Percentiles rank a stretch among this genome's conserved stretches.
These are phyloP conservation scores for Adineta ricciae DNA, from an alignment of 2,888 invertebrate genomes.

Conservation along the genomic window DNA sequence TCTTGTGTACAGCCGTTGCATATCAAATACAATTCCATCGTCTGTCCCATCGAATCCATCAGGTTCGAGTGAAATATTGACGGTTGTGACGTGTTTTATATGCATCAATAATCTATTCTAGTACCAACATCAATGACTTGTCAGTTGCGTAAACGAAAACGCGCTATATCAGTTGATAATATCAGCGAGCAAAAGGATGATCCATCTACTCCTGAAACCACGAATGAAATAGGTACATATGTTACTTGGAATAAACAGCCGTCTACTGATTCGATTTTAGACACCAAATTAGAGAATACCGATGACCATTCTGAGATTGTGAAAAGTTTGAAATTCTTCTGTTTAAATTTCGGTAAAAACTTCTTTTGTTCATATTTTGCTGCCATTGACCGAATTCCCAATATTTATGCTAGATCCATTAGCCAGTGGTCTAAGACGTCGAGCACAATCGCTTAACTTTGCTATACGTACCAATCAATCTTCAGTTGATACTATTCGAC, in stretches of 20 bases:
- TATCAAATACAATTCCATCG: background rate
- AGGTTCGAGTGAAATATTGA: background rate
- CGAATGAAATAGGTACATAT: background rate
- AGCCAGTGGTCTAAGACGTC: background rate
- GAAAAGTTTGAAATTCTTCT: background rate
- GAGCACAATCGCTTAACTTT: background rate
- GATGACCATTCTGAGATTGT: background rate
- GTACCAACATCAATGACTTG: background rate
- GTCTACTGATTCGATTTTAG: no score
- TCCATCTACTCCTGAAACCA: background rate
- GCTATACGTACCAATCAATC: background rate
- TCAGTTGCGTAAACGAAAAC: background rate
- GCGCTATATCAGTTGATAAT: background rate
- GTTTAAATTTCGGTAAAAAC: background rate
- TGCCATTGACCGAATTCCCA: no score
- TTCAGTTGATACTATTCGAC: background rate
- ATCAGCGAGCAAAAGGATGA: background rate
- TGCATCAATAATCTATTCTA: background rate
- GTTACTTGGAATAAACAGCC: no score
- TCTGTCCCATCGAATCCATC: background rate
- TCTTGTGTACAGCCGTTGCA: background rate
- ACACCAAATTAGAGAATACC: background rate
- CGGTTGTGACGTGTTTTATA: background rate
- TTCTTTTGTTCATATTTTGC: no score
- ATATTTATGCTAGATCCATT: background rate